Conservation (phyloP, 2,888 invertebrate species). For the Mesorhabditis spiculigera region DNA sequence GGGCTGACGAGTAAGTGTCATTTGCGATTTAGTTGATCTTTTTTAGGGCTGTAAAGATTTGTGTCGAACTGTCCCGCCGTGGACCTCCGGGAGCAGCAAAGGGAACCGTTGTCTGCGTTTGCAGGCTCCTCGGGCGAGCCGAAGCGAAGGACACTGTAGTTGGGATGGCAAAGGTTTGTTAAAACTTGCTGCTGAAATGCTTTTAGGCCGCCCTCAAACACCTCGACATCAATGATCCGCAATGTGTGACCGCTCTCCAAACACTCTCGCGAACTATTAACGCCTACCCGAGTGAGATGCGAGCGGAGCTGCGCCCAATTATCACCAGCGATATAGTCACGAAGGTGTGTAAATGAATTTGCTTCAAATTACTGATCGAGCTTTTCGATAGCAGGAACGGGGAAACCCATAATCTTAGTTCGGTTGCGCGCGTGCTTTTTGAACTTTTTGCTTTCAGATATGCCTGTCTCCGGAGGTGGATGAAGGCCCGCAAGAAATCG, state of each 20-base stretch:
- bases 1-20: not conserved
- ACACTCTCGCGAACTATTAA: not conserved
- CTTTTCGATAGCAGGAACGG: too few species aligned
- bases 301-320: not conserved
- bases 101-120: slow-evolving; percentile 4
- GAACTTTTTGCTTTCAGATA: too few species aligned
- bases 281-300: not conserved
- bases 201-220: not conserved
- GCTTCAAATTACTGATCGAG: too few species aligned
- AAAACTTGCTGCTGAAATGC: not conserved
- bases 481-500: not conserved
- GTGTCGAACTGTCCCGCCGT: not conserved
- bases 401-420: too few species aligned
- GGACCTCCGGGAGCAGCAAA: not conserved
- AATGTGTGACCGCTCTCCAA: slow-evolving; percentile 1
- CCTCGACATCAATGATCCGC: not conserved
- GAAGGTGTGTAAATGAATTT: not conserved
- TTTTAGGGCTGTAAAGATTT: not conserved
- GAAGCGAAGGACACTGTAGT: not conserved
- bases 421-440: too few species aligned
- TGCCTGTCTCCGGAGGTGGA: not conserved
- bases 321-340: not conserved
- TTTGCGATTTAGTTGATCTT: not conserved
- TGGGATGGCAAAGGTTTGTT: not conserved
- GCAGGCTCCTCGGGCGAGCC: not conserved